A percentile compares a stretch with the other conserved stretches of the same genome.
phyloP scores from a whole-genome alignment of 1,140 invertebrate genomes.

The Galendromus occidentalis region DNA sequence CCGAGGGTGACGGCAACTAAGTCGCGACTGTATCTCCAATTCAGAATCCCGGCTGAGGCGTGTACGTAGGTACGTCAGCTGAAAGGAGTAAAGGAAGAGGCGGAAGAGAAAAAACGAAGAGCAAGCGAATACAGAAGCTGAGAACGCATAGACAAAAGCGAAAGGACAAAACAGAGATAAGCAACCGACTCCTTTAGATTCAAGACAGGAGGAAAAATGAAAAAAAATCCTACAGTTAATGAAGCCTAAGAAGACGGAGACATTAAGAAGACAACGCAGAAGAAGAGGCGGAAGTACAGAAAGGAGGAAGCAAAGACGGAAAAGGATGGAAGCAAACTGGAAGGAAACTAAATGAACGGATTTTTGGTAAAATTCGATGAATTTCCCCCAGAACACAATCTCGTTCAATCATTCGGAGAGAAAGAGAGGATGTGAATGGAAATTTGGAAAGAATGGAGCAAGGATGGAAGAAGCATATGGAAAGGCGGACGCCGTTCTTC shows the following conservation, averaged over 20 bases:
- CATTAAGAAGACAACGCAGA: background rate
- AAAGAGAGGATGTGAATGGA: background rate
- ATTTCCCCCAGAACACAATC: background rate
- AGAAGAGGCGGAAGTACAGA: background rate
- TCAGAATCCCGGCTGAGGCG: background rate
- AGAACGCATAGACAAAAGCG: background rate
- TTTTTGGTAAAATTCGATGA: too few species aligned
- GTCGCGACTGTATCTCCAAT: background rate
- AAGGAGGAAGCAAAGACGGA: background rate
- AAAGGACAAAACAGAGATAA: background rate
- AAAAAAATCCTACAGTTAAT: background rate
- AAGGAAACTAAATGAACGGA: background rate
- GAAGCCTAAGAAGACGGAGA: background rate
- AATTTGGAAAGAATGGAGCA: background rate
- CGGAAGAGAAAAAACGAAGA: background rate
- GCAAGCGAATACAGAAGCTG: background rate
- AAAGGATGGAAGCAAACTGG: background rate
- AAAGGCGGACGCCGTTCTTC: too few species aligned
- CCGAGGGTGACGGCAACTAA: constrained; percentile 39
- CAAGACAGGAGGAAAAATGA: background rate
- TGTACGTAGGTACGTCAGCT: background rate
- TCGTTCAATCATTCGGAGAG: background rate
- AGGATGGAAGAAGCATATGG: background rate
- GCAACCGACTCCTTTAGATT: background rate
- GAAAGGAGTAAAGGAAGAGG: background rate